Base-by-base conservation (phyloP, 2,113 vertebrate species). In the Tapirus terrestris region DNA sequence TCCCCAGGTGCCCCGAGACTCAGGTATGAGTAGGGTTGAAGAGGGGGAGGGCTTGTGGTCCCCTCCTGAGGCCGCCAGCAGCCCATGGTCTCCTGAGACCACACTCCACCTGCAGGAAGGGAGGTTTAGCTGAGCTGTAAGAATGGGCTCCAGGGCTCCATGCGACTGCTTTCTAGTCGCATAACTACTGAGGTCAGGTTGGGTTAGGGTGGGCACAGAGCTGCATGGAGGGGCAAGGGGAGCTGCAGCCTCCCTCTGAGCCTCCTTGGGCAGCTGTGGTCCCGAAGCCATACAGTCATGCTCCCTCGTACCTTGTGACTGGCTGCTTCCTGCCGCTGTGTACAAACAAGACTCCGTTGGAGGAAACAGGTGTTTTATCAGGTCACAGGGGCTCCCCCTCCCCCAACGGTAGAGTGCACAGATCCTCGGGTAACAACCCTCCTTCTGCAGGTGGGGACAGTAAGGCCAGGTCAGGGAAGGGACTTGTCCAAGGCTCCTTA, bases 341-440 rank as follows among this genome's bases (percentile, higher is more conserved):
- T 97, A 96, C 96, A 98, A 96, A 97, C 94, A 97, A 97, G 68
- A 27, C 95, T 94, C 29, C 0, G 87, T 48, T 93, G 96, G 92
- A 98, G 97, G 96, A 98, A 98, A 90, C 97, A 98, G 97, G 96
- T 98, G 97, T 94, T 97, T 95, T 96, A 80, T 81, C 79, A 90
- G 95, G 96, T 97, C 95, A 77, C 88, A 56, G 85, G 86, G 65
- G 17, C 20, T 33, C 45, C 72, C 79, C 76, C 18, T 8, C 56
- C 75, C 91, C 72, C 87, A 73, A 2, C 8, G 0, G 89, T 68
- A 75, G 36, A 58, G 86, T 56, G 12, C 31, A 20, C 1, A 1
- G 72, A n/a, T 39, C 79, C 79, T 75, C 0, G 2, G 39, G 58
- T 76, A 65, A 53, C 72, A 39, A 5, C 51, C n/a, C 61, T 67